phyloP scores from a whole-genome alignment of 1,140 invertebrate species.

The Heliothis virescens region DNA sequence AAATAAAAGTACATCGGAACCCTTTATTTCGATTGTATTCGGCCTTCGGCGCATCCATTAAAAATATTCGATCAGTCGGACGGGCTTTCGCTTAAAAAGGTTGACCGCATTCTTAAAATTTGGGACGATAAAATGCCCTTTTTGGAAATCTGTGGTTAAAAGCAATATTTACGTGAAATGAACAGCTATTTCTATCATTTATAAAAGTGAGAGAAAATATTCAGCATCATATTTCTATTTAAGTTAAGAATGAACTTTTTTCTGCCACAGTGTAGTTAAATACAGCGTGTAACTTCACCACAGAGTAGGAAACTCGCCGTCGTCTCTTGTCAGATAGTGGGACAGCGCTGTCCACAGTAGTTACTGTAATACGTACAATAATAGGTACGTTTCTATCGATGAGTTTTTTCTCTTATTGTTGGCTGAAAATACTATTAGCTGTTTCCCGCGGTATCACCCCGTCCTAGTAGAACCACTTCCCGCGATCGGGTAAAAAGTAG shows the following conservation, averaged over 20 bases:
- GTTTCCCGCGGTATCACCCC: too few relatives aligned
- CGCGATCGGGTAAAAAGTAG: too few relatives aligned
- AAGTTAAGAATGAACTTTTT: neutral
- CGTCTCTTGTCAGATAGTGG: neutral
- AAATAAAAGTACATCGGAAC: neutral
- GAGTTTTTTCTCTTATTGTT: too few relatives aligned
- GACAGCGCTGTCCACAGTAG: neutral
- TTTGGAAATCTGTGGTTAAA: neutral
- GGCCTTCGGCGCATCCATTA: neutral
- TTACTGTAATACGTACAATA: neutral
- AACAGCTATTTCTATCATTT: too few relatives aligned
- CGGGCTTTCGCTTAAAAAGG: neutral
- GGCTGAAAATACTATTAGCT: too few relatives aligned
- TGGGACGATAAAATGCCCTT: neutral
- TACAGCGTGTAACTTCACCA: neutral
- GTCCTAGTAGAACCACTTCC: too few relatives aligned
- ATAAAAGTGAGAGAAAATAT: too few relatives aligned
- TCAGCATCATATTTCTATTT: neutral
- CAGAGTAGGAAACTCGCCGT: constrained; percentile 4
- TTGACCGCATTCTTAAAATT: neutral
- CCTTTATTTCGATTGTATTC: neutral
- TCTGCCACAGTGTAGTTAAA: neutral
- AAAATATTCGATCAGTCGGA: neutral
- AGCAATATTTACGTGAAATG: neutral
- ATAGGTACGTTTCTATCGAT: neutral